Conservation (phyloP, 2,888 invertebrate species). For the Ectropis crepuscularia region DNA sequence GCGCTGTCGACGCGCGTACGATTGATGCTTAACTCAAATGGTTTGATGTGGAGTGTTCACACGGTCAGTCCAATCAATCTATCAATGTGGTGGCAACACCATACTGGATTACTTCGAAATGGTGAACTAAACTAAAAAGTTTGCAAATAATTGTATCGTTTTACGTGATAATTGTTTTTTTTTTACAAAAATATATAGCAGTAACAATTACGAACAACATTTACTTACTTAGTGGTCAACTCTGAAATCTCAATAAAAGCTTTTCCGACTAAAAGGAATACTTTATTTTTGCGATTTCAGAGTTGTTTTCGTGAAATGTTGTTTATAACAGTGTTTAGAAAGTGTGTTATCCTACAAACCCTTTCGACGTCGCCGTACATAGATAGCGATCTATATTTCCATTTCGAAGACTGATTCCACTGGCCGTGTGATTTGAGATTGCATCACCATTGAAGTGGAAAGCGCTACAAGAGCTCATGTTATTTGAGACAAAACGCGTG, state of each 20-base stretch:
- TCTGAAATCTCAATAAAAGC: no score
- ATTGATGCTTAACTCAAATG: slow-evolving; percentile 33
- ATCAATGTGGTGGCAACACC: slow-evolving; percentile 5
- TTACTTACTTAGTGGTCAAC: no score
- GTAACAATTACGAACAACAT: no score
- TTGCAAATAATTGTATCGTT: no score
- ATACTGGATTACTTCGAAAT: neutral
- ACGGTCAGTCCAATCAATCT: slow-evolving; percentile 36
- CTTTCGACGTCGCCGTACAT: neutral
- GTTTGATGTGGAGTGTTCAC: slow-evolving; percentile 29
- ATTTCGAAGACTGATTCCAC: slow-evolving; percentile 18
- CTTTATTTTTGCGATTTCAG: no score
- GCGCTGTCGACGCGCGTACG: slow-evolving; percentile 36
- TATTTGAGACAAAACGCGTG: slow-evolving; percentile 36
- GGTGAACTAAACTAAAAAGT: no score
- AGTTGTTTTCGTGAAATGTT: no score
- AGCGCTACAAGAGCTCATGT: slow-evolving; percentile 13
- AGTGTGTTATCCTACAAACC: no score
- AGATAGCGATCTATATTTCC: slow-evolving; percentile 1
- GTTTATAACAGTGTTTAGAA: no score
- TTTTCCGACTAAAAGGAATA: no score
- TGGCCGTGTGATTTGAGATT: slow-evolving; percentile 35
- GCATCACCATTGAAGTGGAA: slow-evolving; percentile 23
- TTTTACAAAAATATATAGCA: no score
- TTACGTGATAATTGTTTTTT: no score